These are phyloP conservation scores for Protosalanx chinensis DNA, from an alignment of 2,797 vertebrate genomes.

Conservation along the genomic window DNA sequence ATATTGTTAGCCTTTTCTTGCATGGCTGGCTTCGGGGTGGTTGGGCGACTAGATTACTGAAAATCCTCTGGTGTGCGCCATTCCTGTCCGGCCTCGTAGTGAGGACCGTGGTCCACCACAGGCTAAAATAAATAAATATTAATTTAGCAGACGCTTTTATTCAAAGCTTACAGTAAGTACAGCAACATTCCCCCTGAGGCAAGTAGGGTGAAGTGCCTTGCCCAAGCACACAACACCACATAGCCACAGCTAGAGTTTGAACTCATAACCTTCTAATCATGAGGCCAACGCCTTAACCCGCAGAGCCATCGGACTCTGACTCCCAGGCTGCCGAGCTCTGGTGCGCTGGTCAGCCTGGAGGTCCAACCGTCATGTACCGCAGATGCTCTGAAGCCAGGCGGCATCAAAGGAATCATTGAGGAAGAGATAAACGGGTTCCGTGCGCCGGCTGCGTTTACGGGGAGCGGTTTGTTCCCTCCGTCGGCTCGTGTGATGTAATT, in stretches of 20 bases:
- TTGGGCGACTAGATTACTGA: constrained; percentile 28
- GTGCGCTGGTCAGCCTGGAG: neutral
- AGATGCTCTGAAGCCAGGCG: neutral
- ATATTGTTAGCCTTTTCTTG: constrained; percentile 26
- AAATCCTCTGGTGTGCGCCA: constrained; percentile 22
- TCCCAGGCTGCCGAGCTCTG: no score
- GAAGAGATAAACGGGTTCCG: neutral
- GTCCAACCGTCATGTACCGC: neutral
- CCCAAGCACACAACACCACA: no score
- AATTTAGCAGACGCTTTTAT: no score
- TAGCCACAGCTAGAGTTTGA: no score
- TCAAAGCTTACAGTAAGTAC: no score
- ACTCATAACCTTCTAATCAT: no score
- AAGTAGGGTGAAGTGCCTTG: no score
- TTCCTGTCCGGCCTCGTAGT: neutral
- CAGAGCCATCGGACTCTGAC: no score
- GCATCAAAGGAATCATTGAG: neutral
- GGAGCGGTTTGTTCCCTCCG: constrained; percentile 6
- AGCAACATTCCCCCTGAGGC: no score
- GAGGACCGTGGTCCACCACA: no score
- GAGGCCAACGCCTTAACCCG: no score
- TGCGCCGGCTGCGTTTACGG: neutral
- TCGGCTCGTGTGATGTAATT: constrained; percentile 31
- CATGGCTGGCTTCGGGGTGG: constrained; percentile 33
- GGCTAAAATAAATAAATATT: no score